Base-by-base conservation (phyloP, 2,888 invertebrate species). In the Isotomurus palustris region DNA sequence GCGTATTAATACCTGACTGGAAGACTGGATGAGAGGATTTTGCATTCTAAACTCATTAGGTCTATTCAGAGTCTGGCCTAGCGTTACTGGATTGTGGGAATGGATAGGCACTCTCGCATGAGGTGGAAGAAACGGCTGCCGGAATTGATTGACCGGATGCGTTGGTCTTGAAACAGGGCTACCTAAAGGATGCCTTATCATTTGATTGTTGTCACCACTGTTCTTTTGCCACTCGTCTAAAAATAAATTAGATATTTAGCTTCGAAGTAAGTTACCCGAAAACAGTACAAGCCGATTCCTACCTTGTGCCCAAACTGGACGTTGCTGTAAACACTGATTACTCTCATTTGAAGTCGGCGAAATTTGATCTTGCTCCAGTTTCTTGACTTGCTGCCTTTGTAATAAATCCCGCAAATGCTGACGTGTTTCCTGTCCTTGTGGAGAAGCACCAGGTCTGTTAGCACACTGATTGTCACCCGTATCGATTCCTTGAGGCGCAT, bases 391-490 rank as follows among this genome's bases (percentile, higher is more conserved):
- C 71, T 87, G 88, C 49, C 87, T 78, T 73, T 90, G 89, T 54
- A 91, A 78, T 63, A 91, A 76, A 73, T 91, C 90, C 27, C 91
- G 78, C 43, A 91, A 78, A 72, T 92, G 91, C 53, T 77, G 76
- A 3, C 86, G 79, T 72, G 86, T 86, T 72, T 83, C 82, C 55
- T 41, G 78, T 45, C 69, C 66, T 47, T 72, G 71, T 71, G 72
- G 60, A 53, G 66, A 45, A 49, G 61, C 43, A 61, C 64, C 48
- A 41, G 69, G 36, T 51, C 65, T 28, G 1, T 22, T 19, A 22
- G 38, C 50, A 29, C n/a, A 3, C 25, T 4, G n/a, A 24, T 14
- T 47, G 17, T 47, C 24, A 10, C 40, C n/a, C 5, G 4, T 32
- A 2, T n/a, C 49, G 19, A 43, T 24, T 22, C 19, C 24, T 43